These are phyloP conservation scores for Agelas oroides DNA, from an alignment of 37 sponge, comb jelly and placozoan species.

Conservation along the genomic window DNA sequence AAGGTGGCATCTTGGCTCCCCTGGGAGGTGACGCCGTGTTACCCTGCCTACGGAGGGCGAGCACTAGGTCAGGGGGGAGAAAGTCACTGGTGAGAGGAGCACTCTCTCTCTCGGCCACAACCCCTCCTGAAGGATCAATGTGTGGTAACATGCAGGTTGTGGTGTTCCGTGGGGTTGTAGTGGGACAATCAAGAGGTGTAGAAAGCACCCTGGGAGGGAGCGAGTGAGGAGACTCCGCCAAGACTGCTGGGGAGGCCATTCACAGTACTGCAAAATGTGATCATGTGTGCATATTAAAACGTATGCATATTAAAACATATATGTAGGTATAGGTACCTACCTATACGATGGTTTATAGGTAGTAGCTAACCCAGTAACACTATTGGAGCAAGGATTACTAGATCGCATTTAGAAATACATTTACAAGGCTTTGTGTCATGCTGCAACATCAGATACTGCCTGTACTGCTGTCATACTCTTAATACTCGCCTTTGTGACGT, in stretches of 20 bases:
- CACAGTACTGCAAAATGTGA: not conserved
- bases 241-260: not conserved
- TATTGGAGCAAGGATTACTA: no score
- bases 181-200: not conserved
- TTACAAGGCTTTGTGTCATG: no score
- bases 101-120: not conserved
- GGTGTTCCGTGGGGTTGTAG: not conserved
- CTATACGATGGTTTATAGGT: no score
- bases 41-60: slow-evolving; percentile 33
- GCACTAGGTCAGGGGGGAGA: slow-evolving; percentile 61
- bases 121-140: slow-evolving; percentile 4
- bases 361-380: no score
- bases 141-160: slow-evolving; percentile 34
- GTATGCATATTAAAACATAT: no score
- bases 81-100: slow-evolving; percentile 31
- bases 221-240: no score
- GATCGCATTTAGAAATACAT: no score
- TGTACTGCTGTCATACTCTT: no score
- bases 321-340: no score
- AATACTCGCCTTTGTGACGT: no score
- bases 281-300: not conserved
- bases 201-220: no score
- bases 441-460: no score
- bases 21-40: not conserved
- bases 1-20: not conserved